Conservation (phyloP, 2,888 invertebrate species). For the Thelaira solivaga region DNA sequence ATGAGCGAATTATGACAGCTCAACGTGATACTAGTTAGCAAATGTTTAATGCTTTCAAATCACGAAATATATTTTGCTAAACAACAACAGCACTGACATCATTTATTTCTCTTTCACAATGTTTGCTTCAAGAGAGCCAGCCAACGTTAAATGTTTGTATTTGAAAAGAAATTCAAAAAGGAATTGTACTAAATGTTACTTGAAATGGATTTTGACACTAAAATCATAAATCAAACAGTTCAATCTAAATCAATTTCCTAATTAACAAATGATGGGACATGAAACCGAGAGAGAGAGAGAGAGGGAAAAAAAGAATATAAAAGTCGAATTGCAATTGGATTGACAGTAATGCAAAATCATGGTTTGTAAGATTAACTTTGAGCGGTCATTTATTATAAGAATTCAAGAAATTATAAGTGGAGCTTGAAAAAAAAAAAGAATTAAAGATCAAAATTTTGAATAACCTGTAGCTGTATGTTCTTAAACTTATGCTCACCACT, state of each 20-base stretch:
- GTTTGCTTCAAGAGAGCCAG: constrained; percentile 20
- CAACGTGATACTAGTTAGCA: constrained; percentile 62
- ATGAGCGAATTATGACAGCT: constrained; percentile 61
- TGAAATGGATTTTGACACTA: constrained; percentile 64
- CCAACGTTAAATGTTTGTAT: constrained; percentile 33
- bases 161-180: constrained; percentile 46
- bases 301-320: neutral
- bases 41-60: constrained; percentile 61
- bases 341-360: constrained; percentile 55
- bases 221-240: constrained; percentile 66
- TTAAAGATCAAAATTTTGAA: too few relatives aligned
- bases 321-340: constrained; percentile 25
- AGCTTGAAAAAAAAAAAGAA: neutral
- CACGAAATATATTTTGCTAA: constrained; percentile 47
- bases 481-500: too few relatives aligned
- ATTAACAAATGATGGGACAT: constrained; percentile 60
- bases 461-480: too few relatives aligned
- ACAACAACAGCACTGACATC: neutral
- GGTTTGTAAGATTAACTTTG: neutral
- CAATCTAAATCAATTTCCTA: constrained; percentile 62
- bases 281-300: constrained; percentile 36
- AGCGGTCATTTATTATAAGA: constrained; percentile 33
- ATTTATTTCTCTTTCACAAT: constrained; percentile 14
- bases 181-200: constrained; percentile 64
- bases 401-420: constrained; percentile 18